Percentiles rank a stretch among this genome's conserved stretches.
phyloP scores from a whole-genome alignment of 2,888 invertebrate genomes.

The Caenorhabditis sp. region DNA sequence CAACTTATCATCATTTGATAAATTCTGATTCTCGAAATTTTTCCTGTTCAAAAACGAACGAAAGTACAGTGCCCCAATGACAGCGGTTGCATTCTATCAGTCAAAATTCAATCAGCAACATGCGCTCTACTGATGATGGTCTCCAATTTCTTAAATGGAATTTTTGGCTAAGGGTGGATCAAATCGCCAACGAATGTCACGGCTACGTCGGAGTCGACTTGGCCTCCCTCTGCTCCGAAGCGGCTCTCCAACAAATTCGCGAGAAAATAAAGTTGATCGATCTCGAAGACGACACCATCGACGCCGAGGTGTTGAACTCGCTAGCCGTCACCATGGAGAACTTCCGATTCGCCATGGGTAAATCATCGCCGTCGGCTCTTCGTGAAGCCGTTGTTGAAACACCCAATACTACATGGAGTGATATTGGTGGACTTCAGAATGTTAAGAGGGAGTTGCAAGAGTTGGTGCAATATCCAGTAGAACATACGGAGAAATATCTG shows the following conservation, averaged over 20 bases:
- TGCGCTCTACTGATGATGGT: too few relatives aligned
- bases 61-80: too few relatives aligned
- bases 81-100: too few relatives aligned
- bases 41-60: too few relatives aligned
- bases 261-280: slow-evolving; percentile 99
- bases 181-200: slow-evolving; percentile 96
- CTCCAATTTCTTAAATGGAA: slow-evolving; percentile 99
- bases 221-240: slow-evolving; percentile 97
- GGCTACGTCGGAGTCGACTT: slow-evolving; percentile 99
- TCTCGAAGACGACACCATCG: slow-evolving; percentile 97
- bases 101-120: too few relatives aligned
- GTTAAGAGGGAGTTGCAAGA: slow-evolving; percentile 94
- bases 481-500: slow-evolving; percentile 94
- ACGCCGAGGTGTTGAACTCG: slow-evolving; percentile 95
- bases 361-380: slow-evolving; percentile 96
- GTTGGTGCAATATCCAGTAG: slow-evolving; percentile 98
- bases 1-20: too few relatives aligned
- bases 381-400: slow-evolving; percentile 99
- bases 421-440: slow-evolving; percentile 98
- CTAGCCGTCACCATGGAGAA: slow-evolving; percentile 84
- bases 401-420: slow-evolving; percentile 98
- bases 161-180: slow-evolving; percentile 98
- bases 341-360: slow-evolving; percentile 88
- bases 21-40: too few relatives aligned
- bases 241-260: slow-evolving; percentile 97